Evolutionary conservation across 2,113 vertebrate genomes (phyloP), one percentile per base, ranked within the genome.

Genomic region (Podocnemis expansa): DNA sequence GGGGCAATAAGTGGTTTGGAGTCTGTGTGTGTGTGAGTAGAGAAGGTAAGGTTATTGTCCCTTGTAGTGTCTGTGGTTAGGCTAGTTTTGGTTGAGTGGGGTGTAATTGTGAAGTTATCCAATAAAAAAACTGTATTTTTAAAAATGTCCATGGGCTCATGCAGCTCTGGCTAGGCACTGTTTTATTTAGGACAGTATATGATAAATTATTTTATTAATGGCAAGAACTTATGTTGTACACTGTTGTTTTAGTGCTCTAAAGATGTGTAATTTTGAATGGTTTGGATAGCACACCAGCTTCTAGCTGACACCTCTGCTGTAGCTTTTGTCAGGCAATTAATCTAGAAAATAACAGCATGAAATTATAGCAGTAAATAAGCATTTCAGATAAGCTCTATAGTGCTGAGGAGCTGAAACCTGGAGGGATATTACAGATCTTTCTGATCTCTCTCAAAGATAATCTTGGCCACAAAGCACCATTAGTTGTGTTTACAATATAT

Each of bases 351-450:
- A 83, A 84, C 0, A 1, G 25, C 63, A 87, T 21, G 2, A 89
- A 87, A 67, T 75, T 91, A 41, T 90, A 93, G 73, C 29, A 84
- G 75, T 95, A 97, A 95, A 95, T 88, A 92, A 91, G 38, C 82
- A 73, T 84, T 94, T 91, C 70, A 91, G 80, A 51, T 89, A 78
- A 94, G 76, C 14, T 2, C 73, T 60, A 90, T 87, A 73, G 49
- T 63, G 10, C 78, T 93, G 31, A 60, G 29, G 47, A 75, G 14
- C 80, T 96, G 79, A 93, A 95, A 80, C 63, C 60, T 41, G 1
- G 63, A 51, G 75, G 82, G n/a, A 58, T 78, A 52, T 79, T 89
- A 29, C 7, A 93, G 8, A 8, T 94, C 16, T 47, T 87, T 83
- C 38, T 80, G 78, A 80, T 96, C 91, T 95, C 55, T 89, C 86